Evolutionary conservation across 2,888 invertebrate genomes (phyloP).

Genomic region (Apoda limacodes): DNA sequence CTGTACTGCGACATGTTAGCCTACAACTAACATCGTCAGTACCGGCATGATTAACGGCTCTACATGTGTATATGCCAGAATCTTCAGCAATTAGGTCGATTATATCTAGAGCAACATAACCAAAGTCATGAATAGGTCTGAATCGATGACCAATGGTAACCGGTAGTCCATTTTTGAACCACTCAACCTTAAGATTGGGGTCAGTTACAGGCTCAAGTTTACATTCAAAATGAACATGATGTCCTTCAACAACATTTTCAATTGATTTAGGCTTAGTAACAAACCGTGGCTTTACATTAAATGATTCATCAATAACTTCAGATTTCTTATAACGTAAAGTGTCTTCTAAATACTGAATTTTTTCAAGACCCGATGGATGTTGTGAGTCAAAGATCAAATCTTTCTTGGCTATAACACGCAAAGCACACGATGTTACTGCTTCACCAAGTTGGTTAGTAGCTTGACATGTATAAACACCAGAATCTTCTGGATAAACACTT

Average conservation of each 20-base stretch:
- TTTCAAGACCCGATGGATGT: constrained; percentile 90
- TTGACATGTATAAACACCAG: constrained; percentile 95
- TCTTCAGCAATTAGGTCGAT: constrained; percentile 97
- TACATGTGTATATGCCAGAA: constrained; percentile 92
- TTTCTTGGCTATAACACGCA: constrained; percentile 89
- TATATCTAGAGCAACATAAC: constrained; percentile 97
- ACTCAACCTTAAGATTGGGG: constrained; percentile 95
- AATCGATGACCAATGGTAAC: constrained; percentile 95
- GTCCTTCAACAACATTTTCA: constrained; percentile 87
- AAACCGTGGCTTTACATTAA: constrained; percentile 87
- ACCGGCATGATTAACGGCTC: constrained; percentile 91
- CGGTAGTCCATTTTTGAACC: constrained; percentile 95
- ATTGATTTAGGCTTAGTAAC: constrained; percentile 89
- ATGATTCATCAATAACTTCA: constrained; percentile 84
- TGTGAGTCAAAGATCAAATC: constrained; percentile 90
- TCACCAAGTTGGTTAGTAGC: constrained; percentile 95
- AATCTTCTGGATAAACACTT: constrained; percentile 97
- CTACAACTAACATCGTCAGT: constrained; percentile 85
- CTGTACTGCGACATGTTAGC: constrained; percentile 79
- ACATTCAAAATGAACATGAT: constrained; percentile 97
- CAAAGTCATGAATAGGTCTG: constrained; percentile 97
- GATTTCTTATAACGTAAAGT: constrained; percentile 85
- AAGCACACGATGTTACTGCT: constrained; percentile 92
- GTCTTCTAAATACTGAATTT: constrained; percentile 93
- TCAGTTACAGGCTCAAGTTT: constrained; percentile 97